A percentile compares a stretch with the other conserved stretches of the same genome.
Evolutionary conservation across 2,113 vertebrate species (phyloP).

Genomic region (Sander vitreus): DNA sequence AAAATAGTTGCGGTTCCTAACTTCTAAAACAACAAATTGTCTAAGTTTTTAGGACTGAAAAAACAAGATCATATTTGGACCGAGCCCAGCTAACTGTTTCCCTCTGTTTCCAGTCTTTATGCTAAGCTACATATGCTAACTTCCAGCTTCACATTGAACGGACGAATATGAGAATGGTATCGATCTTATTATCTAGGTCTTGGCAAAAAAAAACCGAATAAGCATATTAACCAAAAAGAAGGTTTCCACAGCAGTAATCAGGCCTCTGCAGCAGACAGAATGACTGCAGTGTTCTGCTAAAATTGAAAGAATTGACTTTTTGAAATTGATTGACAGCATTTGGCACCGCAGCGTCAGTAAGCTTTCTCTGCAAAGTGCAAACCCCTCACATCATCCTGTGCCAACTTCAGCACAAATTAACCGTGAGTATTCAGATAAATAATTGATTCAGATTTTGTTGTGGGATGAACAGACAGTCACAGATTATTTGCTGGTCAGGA

Average conservation of each 20-base stretch:
- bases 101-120: no score
- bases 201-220: no score
- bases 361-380: conserved; percentile 31
- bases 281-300: background rate
- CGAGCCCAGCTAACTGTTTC: no score
- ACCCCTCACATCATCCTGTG: conserved; percentile 21
- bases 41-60: background rate
- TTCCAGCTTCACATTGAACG: background rate
- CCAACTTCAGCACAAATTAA: conserved; percentile 18
- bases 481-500: background rate
- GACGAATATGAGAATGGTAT: no score
- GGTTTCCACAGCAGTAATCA: background rate
- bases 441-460: conserved; percentile 37
- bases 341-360: background rate
- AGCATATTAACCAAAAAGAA: no score
- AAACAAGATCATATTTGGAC: background rate
- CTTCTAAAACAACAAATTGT: no score
- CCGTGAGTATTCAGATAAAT: conserved; percentile 22
- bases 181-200: background rate
- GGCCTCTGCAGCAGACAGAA: conserved; percentile 4
- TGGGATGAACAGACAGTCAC: conserved; percentile 31
- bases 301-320: conserved; percentile 6
- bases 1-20: no score
- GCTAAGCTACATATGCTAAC: background rate
- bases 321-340: conserved; percentile 2